A percentile compares a stretch with the other conserved stretches of the same genome.
Evolutionary conservation across 2,113 vertebrate species (phyloP).

Genomic region (Phainopepla nitens): DNA sequence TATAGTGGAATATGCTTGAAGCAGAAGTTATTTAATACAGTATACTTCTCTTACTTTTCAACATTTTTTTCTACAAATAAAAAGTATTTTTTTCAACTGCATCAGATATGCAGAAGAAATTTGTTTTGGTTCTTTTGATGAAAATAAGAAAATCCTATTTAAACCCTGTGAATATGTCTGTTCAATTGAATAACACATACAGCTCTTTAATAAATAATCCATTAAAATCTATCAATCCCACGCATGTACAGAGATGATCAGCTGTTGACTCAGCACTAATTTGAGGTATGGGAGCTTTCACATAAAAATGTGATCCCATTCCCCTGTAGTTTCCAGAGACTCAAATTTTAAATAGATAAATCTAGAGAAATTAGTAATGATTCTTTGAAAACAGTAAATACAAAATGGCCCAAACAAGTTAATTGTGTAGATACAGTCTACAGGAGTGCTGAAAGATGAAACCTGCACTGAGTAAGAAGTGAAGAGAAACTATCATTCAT

Average conservation of each 20-base stretch:
- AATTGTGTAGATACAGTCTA: not conserved
- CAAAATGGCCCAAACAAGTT: not conserved
- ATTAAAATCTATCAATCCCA: not conserved
- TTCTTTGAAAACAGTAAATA: not conserved
- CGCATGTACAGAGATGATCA: not conserved
- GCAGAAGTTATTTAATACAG: not conserved
- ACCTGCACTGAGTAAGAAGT: not conserved
- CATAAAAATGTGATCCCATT: not conserved
- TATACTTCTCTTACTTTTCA: not conserved
- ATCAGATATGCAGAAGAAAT: not conserved
- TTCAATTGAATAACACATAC: not conserved
- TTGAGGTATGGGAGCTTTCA: not conserved
- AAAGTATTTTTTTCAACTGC: not conserved
- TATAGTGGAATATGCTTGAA: not conserved
- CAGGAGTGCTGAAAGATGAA: not conserved
- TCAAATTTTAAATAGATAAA: not conserved
- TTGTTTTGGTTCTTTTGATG: not conserved
- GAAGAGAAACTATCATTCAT: not conserved
- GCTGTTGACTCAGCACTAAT: not conserved
- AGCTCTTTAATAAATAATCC: not conserved
- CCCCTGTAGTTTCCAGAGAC: not conserved
- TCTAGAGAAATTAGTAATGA: not conserved
- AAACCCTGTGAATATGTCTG: not conserved
- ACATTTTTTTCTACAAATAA: not conserved
- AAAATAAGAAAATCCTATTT: not conserved